Evolutionary conservation across 1,140 invertebrate species (phyloP).

Genomic region (Ostrea denselamellosa): DNA sequence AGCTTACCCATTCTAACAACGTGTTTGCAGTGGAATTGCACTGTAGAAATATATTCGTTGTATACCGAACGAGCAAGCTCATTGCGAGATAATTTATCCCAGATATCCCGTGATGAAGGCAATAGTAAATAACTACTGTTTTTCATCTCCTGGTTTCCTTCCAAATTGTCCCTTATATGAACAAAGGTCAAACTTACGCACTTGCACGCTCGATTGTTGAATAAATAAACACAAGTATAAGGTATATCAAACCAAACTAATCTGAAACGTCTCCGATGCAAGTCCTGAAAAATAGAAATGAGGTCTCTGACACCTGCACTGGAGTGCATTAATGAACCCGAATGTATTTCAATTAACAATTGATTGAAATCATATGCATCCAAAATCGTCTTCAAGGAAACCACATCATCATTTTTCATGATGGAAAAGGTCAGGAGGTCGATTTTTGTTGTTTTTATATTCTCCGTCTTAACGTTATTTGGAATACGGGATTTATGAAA

Average conservation of each 20-base stretch:
- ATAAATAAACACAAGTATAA: background rate
- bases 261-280: background rate
- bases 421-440: background rate
- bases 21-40: constrained; percentile 60
- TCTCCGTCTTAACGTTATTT: background rate
- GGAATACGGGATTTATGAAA: background rate
- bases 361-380: background rate
- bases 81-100: background rate
- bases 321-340: background rate
- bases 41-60: constrained; percentile 52
- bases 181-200: background rate
- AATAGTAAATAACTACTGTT: background rate
- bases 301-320: background rate
- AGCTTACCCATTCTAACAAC: constrained; percentile 60
- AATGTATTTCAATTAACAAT: constrained; percentile 10
- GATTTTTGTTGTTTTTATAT: background rate
- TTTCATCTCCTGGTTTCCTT: background rate
- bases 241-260: constrained; percentile 21
- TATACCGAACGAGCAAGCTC: background rate
- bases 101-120: background rate
- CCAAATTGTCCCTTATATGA: background rate
- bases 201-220: background rate
- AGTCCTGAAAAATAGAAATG: background rate
- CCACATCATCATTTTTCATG: background rate
- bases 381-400: background rate